Evolutionary conservation across 2,888 invertebrate species (phyloP), one percentile per base, ranked within the genome.

Genomic region (Gymnoscelis rufifasciata): DNA sequence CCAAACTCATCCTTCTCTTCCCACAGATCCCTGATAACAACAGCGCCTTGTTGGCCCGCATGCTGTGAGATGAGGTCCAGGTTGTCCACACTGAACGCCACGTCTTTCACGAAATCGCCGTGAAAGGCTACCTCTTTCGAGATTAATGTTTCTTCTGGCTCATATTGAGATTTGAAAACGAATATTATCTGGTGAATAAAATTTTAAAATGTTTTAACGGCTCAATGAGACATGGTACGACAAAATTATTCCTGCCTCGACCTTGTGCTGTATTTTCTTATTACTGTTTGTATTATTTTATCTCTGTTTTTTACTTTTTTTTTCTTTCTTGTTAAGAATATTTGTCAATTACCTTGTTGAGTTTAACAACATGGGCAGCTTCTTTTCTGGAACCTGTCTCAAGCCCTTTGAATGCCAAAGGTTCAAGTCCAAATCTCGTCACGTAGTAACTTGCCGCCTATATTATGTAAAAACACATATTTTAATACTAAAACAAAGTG

Each of bases 281-380:
- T n/a, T n/a, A n/a, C n/a, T n/a, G n/a, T n/a, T n/a, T n/a, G 19
- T 19, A 3, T 19, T 19, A 3, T 19, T 3, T 19, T 19, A n/a
- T n/a, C n/a, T n/a, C n/a, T n/a, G n/a, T n/a, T n/a, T n/a, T n/a
- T n/a, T n/a, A n/a, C n/a, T n/a, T n/a, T n/a, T n/a, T n/a, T n/a
- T n/a, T n/a, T n/a, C n/a, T n/a, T n/a, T n/a, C n/a, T n/a, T n/a
- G n/a, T n/a, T n/a, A n/a, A n/a, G n/a, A n/a, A n/a, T n/a, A n/a
- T n/a, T n/a, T n/a, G n/a, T n/a, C n/a, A n/a, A n/a, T n/a, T n/a
- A 96, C 96, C 90, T 96, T 93, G 80, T 98, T 97, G 88, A 99
- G 95, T 72, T 89, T 90, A 43, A 99, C 94, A 26, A 93, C 99
- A 84, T 99, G 96, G 7, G 94, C 90, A 2, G 95, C 95, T 43